These are phyloP conservation scores for Catharus ustulatus DNA, from an alignment of 2,797 vertebrate genomes.

Conservation along the genomic window DNA sequence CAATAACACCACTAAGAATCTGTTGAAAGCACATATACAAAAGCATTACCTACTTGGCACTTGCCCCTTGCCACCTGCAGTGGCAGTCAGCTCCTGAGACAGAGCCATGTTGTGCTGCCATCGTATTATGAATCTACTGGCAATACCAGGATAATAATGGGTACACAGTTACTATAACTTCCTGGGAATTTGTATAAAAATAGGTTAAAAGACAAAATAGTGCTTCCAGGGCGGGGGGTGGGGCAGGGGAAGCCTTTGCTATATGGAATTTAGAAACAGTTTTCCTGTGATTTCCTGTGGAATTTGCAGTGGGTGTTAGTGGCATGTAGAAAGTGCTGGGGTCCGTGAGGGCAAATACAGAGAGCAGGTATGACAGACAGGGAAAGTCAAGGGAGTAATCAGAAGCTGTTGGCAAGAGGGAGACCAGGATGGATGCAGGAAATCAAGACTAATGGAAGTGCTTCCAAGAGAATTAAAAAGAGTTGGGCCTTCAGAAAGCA, in stretches of 20 bases:
- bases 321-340: background rate
- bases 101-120: background rate
- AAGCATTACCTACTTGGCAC: background rate
- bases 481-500: background rate
- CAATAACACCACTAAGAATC: background rate
- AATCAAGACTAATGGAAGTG: background rate
- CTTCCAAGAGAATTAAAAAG: background rate
- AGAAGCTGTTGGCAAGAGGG: background rate
- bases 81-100: background rate
- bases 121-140: accelerated
- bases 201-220: background rate
- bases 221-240: background rate
- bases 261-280: background rate
- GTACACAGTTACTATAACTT: background rate
- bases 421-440: background rate
- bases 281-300: background rate
- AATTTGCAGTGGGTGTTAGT: background rate
- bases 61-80: background rate
- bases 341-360: background rate
- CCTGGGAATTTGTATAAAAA: background rate
- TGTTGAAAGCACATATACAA: background rate
- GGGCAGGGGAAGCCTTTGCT: background rate
- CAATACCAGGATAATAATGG: background rate
- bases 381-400: background rate
- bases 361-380: background rate